Conservation (phyloP, 2,888 invertebrate genomes). For the Apodemia mormo region DNA sequence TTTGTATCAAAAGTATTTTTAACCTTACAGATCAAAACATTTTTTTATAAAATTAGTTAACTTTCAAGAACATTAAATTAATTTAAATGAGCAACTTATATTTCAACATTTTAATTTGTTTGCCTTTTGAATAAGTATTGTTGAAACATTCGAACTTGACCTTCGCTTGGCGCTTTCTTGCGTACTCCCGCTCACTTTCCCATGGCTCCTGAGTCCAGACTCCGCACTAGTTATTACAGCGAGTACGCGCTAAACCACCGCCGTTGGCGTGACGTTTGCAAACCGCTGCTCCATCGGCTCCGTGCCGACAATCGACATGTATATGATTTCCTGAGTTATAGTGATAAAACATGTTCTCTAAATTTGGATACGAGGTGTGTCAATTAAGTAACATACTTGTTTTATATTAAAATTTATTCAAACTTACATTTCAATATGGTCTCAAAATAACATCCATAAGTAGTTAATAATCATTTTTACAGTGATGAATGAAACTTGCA, state of each 20-base stretch:
- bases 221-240: slow-evolving; percentile 9
- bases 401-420: no score
- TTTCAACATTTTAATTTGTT: neutral
- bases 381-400: no score
- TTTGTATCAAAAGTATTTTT: neutral
- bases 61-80: neutral
- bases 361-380: neutral
- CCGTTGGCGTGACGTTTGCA: neutral
- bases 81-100: neutral
- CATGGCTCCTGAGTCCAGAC: slow-evolving; percentile 27
- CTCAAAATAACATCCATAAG: no score
- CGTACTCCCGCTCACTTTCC: slow-evolving; percentile 51
- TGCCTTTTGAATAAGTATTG: slow-evolving; percentile 21
- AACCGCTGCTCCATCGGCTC: neutral
- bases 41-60: neutral
- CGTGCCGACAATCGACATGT: neutral
- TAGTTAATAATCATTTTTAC: no score
- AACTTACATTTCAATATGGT: no score
- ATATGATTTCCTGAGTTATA: neutral
- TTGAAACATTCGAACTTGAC: slow-evolving; percentile 62
- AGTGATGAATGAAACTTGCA: no score
- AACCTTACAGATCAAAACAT: no score
- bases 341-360: neutral
- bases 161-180: slow-evolving; percentile 55
- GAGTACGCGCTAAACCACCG: slow-evolving; percentile 7